Evolutionary conservation across 2,888 invertebrate genomes (phyloP), one percentile per base, ranked within the genome.

Genomic region (Acanthoscelides obtectus): DNA sequence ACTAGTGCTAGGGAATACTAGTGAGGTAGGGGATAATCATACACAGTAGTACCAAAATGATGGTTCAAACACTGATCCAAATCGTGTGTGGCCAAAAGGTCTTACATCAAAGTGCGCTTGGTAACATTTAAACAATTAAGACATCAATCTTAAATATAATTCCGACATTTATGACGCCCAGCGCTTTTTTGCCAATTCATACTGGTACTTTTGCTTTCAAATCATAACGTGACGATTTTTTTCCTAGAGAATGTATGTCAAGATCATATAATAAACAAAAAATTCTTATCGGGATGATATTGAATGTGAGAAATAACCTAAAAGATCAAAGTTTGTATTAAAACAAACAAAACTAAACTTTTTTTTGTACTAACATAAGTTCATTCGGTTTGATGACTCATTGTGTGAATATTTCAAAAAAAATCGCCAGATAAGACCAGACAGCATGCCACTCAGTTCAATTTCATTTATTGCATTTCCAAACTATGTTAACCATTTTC

Each of bases 51-150:
- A 45, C 45, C 45, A 45, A 45, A 45, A 17, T 6, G 45, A 17
- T 3, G 6, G 45, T 45, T 45, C 45, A 45, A 45, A 45, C 45
- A 45, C 45, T 45, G 66, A 22, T 66, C 66, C 66, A 66, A 66
- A 21, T 66, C 66, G 22, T 45, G 45, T 45, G 45, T 45, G 5
- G 5, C 45, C 45, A 45, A 45, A 45, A 45, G 45, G 45, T 45
- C 45, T 45, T 22, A 66, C 66, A 66, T 66, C 66, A 66, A 66
- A 66, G 66, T 66, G 66, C 66, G 22, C 66, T 3, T 66, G 64
- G 66, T 70, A 66, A 71, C 71, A 71, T 68, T 70, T 66, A 73
- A 72, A 73, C 71, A 65, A 71, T 70, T 66, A 73, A 27, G 66
- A 72, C 72, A 67, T 27, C 66, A 22, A 64, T 22, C 67, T 67